Percentiles rank a stretch among this genome's conserved stretches.
Evolutionary conservation across 2,797 vertebrate genomes (phyloP).

Genomic region (Phrynocephalus guinanensis): DNA sequence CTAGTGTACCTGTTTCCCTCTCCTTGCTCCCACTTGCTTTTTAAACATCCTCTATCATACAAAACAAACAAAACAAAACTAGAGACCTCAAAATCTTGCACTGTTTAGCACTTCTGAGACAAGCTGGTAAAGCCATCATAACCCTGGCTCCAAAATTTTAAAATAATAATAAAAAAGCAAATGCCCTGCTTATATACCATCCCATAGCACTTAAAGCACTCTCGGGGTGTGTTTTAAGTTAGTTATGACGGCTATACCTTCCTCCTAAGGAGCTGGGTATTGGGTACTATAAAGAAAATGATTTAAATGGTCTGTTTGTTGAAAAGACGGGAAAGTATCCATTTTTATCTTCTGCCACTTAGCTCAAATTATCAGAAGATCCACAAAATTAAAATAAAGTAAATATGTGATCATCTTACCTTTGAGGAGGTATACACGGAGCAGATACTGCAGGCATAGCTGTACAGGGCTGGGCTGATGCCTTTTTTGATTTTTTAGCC

Average conservation of each 20-base stretch:
- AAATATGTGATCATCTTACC: constrained; percentile 78
- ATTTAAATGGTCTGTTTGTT: background rate
- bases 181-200: too few species aligned
- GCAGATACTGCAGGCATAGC: constrained; percentile 81
- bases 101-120: too few species aligned
- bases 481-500: constrained; percentile 88
- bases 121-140: background rate
- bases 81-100: too few species aligned
- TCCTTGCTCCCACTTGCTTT: background rate
- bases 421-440: constrained; percentile 91
- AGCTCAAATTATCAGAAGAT: background rate
- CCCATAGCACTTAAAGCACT: too few species aligned
- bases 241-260: too few species aligned
- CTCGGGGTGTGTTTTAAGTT: too few species aligned
- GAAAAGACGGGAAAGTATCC: background rate
- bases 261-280: background rate
- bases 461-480: constrained; percentile 81
- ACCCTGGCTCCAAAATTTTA: too few species aligned
- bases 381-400: constrained; percentile 1
- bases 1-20: background rate
- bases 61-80: too few species aligned
- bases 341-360: background rate
- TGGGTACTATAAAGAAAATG: background rate
- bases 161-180: too few species aligned
- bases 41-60: too few species aligned